These are phyloP conservation scores for Lamellibrachia luymesi DNA, from an alignment of 1,140 invertebrate species.

Conservation along the genomic window DNA sequence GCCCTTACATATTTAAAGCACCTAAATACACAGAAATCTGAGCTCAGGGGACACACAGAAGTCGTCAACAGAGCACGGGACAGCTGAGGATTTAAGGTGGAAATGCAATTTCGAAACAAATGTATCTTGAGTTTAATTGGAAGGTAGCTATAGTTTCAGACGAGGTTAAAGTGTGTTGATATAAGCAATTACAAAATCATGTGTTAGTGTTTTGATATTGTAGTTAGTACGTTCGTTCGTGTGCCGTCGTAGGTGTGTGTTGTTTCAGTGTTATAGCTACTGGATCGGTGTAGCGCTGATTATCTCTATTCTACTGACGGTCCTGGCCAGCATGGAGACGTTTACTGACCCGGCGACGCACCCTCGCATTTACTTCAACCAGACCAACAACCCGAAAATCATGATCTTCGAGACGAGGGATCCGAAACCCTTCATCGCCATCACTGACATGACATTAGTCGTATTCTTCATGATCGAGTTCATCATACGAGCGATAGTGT, in stretches of 20 bases:
- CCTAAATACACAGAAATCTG: too few species aligned
- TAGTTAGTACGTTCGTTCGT: neutral
- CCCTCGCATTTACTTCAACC: neutral
- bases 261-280: neutral
- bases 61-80: neutral
- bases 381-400: neutral
- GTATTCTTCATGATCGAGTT: constrained; percentile 56
- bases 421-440: neutral
- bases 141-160: neutral
- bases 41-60: neutral
- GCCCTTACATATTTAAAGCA: too few species aligned
- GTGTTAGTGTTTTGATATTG: neutral
- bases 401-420: neutral
- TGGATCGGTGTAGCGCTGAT: neutral
- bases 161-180: neutral
- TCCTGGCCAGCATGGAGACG: neutral
- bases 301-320: neutral
- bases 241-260: neutral
- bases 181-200: too few species aligned
- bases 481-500: constrained; percentile 39
- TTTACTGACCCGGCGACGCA: neutral
- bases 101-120: too few species aligned
- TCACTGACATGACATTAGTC: constrained; percentile 29
- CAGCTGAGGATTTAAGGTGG: too few species aligned
- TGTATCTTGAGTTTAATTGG: neutral